Percentiles rank a stretch among this genome's conserved stretches.
These are phyloP conservation scores for Sarcophaga variegata DNA, from an alignment of 2,888 invertebrate genomes.

Conservation along the genomic window DNA sequence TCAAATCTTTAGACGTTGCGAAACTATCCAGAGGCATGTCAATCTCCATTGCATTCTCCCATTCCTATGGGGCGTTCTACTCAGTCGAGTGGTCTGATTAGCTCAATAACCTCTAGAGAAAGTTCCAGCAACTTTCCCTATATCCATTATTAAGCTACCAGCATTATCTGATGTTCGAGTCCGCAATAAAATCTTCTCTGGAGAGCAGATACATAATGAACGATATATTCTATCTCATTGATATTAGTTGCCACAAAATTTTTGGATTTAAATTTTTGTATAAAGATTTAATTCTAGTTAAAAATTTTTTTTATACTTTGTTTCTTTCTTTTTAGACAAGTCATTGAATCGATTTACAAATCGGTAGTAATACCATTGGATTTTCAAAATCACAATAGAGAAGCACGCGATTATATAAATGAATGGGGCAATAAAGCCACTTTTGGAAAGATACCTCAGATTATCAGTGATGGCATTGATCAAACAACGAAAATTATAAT, in stretches of 20 bases:
- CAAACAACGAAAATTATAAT: conserved; percentile 84
- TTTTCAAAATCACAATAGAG: conserved; percentile 80
- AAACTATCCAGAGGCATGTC: no score
- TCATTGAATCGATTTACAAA: conserved; percentile 82
- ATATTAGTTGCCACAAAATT: neutral
- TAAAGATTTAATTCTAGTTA: no score
- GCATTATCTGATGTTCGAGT: no score
- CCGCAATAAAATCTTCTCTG: no score
- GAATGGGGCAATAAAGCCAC: conserved; percentile 85
- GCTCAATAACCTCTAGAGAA: no score
- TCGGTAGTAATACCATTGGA: conserved; percentile 84
- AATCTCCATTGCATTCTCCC: no score
- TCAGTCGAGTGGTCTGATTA: no score
- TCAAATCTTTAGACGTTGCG: no score
- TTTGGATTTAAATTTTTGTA: neutral
- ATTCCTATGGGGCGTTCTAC: no score
- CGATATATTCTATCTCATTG: neutral
- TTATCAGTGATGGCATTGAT: conserved; percentile 83
- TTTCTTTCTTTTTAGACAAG: conserved; percentile 72
- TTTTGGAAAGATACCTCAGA: conserved; percentile 84
- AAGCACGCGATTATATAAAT: conserved; percentile 83
- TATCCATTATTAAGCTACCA: no score
- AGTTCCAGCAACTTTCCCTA: no score
- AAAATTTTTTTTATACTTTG: neutral
- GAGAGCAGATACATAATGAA: no score